Conservation (phyloP, 2,797 vertebrate species). For the Chrysocyon brachyurus region DNA sequence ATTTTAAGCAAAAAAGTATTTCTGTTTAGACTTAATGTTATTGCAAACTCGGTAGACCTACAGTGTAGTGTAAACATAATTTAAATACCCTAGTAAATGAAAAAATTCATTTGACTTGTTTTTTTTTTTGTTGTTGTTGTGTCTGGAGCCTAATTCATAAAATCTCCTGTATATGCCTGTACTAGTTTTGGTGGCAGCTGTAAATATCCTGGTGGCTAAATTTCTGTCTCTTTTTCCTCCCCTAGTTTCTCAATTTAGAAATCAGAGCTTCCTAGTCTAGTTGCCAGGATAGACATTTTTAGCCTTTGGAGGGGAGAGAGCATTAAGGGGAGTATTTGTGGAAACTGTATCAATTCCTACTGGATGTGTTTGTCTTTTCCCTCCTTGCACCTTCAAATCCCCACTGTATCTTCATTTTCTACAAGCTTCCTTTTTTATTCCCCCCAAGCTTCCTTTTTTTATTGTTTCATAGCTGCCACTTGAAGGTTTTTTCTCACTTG, state of each 20-base stretch:
- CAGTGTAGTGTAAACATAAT: background rate
- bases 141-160: background rate
- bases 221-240: background rate
- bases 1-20: background rate
- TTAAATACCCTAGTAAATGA: background rate
- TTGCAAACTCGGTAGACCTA: background rate
- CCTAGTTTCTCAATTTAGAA: background rate
- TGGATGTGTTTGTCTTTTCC: background rate
- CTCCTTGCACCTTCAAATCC: background rate
- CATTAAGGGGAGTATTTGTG: background rate
- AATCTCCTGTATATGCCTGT: background rate
- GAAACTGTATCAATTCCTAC: background rate
- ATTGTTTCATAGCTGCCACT: background rate
- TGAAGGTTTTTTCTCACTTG: background rate
- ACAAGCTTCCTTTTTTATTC: background rate
- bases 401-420: background rate
- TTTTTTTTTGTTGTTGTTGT: background rate
- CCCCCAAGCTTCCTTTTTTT: background rate
- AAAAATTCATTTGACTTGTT: background rate
- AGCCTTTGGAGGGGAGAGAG: background rate
- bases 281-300: background rate
- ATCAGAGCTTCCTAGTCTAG: background rate
- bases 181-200: background rate
- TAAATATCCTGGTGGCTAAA: background rate
- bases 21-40: background rate